phyloP scores from a whole-genome alignment of 2,113 vertebrate species.

The Nannospalax galili region DNA sequence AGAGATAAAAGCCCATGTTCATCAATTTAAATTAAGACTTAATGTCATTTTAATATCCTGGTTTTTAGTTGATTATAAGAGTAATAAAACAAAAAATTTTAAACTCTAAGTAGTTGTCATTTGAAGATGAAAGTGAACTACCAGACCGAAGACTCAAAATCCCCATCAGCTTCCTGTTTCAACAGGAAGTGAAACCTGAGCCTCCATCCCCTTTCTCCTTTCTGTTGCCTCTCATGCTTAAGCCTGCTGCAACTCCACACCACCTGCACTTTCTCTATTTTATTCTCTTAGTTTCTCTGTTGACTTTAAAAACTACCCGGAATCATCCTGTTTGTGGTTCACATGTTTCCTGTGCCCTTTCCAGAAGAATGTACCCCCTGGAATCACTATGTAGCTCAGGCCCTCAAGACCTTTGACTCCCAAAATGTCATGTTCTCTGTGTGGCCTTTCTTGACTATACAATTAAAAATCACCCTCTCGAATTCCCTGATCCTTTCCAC shows the following conservation, averaged over 20 bases:
- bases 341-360: accelerated
- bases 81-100: conserved; percentile 30
- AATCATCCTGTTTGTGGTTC: neutral
- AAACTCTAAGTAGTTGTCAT: neutral
- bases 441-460: neutral
- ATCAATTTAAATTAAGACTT: conserved; percentile 51
- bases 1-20: conserved; percentile 35
- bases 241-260: neutral
- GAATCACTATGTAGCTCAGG: neutral
- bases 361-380: neutral
- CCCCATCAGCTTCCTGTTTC: neutral
- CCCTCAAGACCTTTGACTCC: neutral
- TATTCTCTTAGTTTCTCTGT: neutral
- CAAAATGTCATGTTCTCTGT: neutral
- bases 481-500: neutral
- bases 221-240: neutral
- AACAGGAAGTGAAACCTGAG: neutral
- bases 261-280: neutral
- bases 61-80: neutral
- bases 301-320: neutral
- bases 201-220: neutral
- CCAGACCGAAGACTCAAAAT: neutral
- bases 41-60: conserved; percentile 37
- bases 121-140: conserved; percentile 26
- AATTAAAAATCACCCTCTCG: neutral